Percentiles rank a stretch among this genome's conserved stretches.
These are phyloP conservation scores for Gorsachius goisagi DNA, from an alignment of 2,113 vertebrate species.

Conservation along the genomic window DNA sequence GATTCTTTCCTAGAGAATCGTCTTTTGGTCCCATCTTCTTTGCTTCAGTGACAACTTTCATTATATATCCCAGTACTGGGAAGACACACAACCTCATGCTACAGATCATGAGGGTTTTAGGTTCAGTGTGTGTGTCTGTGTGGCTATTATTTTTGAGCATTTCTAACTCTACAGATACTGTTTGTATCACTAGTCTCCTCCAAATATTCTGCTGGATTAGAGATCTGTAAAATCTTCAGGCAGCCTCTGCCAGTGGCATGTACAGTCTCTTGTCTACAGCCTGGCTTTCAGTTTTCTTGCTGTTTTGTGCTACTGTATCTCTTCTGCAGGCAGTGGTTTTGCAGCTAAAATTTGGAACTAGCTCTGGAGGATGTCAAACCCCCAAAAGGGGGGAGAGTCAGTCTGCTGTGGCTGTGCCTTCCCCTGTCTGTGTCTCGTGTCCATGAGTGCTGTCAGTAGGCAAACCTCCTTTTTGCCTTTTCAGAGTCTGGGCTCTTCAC, in stretches of 20 bases:
- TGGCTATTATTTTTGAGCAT: neutral
- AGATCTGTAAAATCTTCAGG: neutral
- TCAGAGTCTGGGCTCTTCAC: neutral
- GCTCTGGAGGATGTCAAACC: neutral
- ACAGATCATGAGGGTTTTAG: neutral
- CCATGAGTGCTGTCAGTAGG: neutral
- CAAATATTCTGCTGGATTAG: neutral
- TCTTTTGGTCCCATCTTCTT: neutral
- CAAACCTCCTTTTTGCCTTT: neutral
- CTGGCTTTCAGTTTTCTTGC: neutral
- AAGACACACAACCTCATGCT: neutral
- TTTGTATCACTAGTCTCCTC: neutral
- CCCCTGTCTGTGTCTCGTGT: neutral
- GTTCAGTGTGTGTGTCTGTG: neutral
- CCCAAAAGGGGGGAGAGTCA: neutral
- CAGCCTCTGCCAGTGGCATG: neutral
- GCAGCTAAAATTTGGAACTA: neutral
- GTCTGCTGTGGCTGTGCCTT: neutral
- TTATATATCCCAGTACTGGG: neutral
- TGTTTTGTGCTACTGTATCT: neutral
- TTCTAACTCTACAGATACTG: neutral
- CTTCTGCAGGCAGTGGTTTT: neutral
- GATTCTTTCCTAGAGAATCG: neutral
- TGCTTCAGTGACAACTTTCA: neutral
- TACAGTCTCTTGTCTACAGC: neutral